phyloP scores from a whole-genome alignment of 2,888 invertebrate genomes.

The Bembecia ichneumoniformis region DNA sequence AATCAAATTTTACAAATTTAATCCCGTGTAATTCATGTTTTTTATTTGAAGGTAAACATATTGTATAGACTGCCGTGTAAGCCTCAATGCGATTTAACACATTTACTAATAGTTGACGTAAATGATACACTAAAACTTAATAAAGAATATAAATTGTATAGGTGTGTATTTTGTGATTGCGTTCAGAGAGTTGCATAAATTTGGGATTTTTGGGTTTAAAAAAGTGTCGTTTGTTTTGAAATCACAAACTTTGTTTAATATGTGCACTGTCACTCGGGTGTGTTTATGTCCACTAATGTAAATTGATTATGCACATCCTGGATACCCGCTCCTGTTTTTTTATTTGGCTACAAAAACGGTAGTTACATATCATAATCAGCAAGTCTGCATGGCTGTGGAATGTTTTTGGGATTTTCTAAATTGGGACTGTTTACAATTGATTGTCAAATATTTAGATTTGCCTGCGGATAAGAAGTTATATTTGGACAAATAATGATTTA shows the following conservation, averaged over 20 bases:
- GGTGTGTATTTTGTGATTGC: no score
- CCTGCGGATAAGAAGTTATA: slow-evolving; percentile 22
- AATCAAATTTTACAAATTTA: no score
- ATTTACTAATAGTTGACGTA: slow-evolving; percentile 59
- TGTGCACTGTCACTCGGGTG: slow-evolving; percentile 27
- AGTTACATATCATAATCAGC: slow-evolving; percentile 49
- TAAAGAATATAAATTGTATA: no score
- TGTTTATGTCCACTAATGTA: slow-evolving; percentile 50
- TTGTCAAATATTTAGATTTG: slow-evolving; percentile 25
- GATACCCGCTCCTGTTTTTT: slow-evolving; percentile 45
- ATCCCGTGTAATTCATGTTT: no score
- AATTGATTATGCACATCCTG: slow-evolving; percentile 54
- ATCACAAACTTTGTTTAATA: slow-evolving; percentile 5
- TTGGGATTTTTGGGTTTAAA: not conserved
- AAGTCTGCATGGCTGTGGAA: slow-evolving; percentile 66
- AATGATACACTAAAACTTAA: slow-evolving; percentile 11
- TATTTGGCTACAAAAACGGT: slow-evolving; percentile 49
- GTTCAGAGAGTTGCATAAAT: not conserved
- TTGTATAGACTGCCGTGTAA: slow-evolving; percentile 49
- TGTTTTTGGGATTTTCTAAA: slow-evolving; percentile 22
- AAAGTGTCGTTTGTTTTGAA: not conserved
- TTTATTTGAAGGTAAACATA: no score
- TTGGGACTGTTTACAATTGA: slow-evolving; percentile 19
- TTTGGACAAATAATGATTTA: not conserved
- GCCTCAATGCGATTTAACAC: slow-evolving; percentile 60